Base-by-base conservation (phyloP, 1,140 invertebrate genomes). In the Helicoverpa zea region DNA sequence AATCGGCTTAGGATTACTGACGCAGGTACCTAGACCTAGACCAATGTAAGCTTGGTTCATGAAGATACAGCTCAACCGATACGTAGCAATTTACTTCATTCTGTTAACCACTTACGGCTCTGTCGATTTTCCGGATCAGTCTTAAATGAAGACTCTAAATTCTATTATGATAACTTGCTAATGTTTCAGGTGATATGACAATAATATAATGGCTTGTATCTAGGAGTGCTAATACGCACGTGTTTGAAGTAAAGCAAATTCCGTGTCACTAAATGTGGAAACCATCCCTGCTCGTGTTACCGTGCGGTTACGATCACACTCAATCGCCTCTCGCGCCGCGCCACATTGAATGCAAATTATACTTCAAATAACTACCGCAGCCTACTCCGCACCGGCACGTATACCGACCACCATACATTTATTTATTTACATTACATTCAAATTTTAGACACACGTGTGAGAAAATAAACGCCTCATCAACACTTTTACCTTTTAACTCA, bases 261-360 rank as follows among this genome's bases (percentile, higher is more conserved):
- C 29, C 70, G 70, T 58, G 51, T 73, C 70, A 30, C 29, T 73
- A 43, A 56, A 23, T 23, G 35, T 43, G 35, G 35, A 5, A 43
- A 43, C 51, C 51, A 63, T 35, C 47, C n/a, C 29, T 14, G 35
- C n/a, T n/a, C 52, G 23, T 14, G n/a, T 10, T 56, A 49, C 56
- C 16, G 30, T 30, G 54, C 72, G 56, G 72, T 43, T 61, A 75
- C 72, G 72, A 75, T 61, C 56, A 59, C 72, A 75, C 72, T 75
- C 56, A 59, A 58, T 61, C 58, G 56, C 73, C 73, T 49, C 58
- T 12, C 58, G 58, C 18, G 30, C 16, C 58, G 43, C 70, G 54
- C n/a, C 70, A 74, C 80, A 86, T 86, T 86, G 79, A 81, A 86
- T 84, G 83, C 83, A 84, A 86, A 86, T 84, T 86, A 79, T 64